These are phyloP conservation scores for Antechinus flavipes DNA, from an alignment of 2,113 vertebrate species.

Conservation along the genomic window DNA sequence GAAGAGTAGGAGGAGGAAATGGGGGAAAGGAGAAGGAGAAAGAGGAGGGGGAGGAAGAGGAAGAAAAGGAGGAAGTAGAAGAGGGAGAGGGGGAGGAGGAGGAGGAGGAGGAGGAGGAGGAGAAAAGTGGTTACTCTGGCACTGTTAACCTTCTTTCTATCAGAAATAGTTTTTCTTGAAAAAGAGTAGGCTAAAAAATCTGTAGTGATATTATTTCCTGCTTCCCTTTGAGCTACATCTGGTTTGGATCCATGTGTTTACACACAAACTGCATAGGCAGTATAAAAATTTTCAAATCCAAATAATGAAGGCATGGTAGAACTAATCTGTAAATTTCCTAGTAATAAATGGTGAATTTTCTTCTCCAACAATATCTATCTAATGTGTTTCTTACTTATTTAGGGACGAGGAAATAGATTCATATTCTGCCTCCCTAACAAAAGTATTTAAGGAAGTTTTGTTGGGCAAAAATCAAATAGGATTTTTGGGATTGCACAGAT, in stretches of 20 bases:
- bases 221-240: background rate
- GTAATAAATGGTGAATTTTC: background rate
- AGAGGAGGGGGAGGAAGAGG: too few relatives aligned
- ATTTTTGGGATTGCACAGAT: background rate
- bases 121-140: background rate
- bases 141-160: background rate
- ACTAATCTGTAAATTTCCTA: background rate
- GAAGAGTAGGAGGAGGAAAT: too few relatives aligned
- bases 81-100: too few relatives aligned
- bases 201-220: background rate
- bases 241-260: background rate
- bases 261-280: background rate
- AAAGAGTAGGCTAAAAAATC: background rate
- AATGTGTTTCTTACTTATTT: background rate
- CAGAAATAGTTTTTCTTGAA: background rate
- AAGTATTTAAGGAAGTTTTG: background rate
- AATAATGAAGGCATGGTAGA: background rate
- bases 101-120: too few relatives aligned
- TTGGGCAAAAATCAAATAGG: background rate
- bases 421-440: too few relatives aligned
- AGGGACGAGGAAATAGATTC: too few relatives aligned
- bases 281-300: background rate
- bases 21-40: too few relatives aligned
- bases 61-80: too few relatives aligned
- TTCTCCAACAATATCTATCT: background rate